Percentiles rank a stretch among this genome's conserved stretches.
These are phyloP conservation scores for Irena cyanogastra DNA, from an alignment of 2,113 vertebrate species.

Conservation along the genomic window DNA sequence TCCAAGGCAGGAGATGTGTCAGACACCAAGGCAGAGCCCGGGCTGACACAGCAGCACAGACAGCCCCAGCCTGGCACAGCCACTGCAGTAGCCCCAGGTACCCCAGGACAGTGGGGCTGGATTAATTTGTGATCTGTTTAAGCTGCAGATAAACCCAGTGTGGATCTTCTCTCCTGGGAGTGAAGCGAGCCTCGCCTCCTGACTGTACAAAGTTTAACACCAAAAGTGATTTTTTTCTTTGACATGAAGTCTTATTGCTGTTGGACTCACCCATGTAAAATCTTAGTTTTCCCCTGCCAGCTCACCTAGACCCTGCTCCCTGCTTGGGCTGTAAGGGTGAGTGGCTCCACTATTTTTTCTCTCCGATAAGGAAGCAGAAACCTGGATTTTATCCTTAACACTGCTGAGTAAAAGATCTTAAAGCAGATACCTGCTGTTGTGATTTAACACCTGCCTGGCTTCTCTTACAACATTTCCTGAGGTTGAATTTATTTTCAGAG, in stretches of 20 bases:
- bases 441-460: neutral
- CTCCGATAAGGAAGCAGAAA: neutral
- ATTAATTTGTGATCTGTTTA: neutral
- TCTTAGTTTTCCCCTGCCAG: neutral
- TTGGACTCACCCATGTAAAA: neutral
- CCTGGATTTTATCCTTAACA: neutral
- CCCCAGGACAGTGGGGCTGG: neutral
- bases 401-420: neutral
- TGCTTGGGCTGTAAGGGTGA: neutral
- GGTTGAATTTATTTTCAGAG: neutral
- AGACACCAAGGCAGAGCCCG: neutral
- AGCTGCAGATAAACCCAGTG: neutral
- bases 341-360: neutral
- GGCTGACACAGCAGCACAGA: neutral
- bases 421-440: neutral
- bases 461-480: neutral
- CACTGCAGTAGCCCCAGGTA: neutral
- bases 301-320: neutral
- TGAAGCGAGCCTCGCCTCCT: neutral
- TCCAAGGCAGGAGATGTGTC: neutral
- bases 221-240: neutral
- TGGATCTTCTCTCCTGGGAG: neutral
- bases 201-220: accelerated
- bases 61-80: accelerated
- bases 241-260: neutral